A percentile compares a stretch with the other conserved stretches of the same genome.
These are phyloP conservation scores for Cyphomyrmex costatus DNA, from an alignment of 1,140 invertebrate genomes.

Conservation along the genomic window DNA sequence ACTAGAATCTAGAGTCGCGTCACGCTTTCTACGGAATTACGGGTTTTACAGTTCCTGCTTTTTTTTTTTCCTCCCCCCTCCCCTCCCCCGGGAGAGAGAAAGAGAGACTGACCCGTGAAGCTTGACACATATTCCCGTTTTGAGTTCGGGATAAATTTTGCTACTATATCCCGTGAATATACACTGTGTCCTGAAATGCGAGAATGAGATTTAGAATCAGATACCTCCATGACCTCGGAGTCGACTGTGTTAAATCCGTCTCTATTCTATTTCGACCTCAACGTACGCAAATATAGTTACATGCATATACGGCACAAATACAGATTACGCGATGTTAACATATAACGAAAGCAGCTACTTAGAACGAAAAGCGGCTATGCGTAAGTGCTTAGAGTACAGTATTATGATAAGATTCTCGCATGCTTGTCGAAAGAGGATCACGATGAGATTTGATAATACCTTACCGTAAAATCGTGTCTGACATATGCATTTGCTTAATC, in stretches of 20 bases:
- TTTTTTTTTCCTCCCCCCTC: background rate
- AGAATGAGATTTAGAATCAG: constrained; percentile 5
- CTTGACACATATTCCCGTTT: constrained; percentile 3
- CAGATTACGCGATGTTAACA: constrained; percentile 46
- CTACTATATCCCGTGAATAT: background rate
- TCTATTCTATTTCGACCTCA: constrained; percentile 23
- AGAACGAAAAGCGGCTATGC: constrained; percentile 32
- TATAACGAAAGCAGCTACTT: constrained; percentile 66
- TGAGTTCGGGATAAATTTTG: background rate
- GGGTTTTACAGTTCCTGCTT: background rate
- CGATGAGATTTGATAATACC: constrained; percentile 64
- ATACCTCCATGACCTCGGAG: background rate
- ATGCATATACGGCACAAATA: constrained; percentile 27
- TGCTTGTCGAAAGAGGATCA: constrained; percentile 59
- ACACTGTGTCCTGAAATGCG: constrained; percentile 1
- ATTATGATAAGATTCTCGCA: constrained; percentile 73
- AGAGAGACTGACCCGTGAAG: constrained; percentile 3
- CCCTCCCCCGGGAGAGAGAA: background rate
- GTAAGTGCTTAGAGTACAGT: constrained; percentile 53
- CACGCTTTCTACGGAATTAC: constrained; percentile 34
- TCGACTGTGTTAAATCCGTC: constrained; percentile 31
- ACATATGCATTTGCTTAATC: constrained; percentile 33
- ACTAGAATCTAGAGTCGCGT: constrained; percentile 31
- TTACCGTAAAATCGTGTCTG: constrained; percentile 13
- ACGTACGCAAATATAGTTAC: constrained; percentile 9